phyloP scores from a whole-genome alignment of 2,113 vertebrate genomes.

The Tetrax tetrax region DNA sequence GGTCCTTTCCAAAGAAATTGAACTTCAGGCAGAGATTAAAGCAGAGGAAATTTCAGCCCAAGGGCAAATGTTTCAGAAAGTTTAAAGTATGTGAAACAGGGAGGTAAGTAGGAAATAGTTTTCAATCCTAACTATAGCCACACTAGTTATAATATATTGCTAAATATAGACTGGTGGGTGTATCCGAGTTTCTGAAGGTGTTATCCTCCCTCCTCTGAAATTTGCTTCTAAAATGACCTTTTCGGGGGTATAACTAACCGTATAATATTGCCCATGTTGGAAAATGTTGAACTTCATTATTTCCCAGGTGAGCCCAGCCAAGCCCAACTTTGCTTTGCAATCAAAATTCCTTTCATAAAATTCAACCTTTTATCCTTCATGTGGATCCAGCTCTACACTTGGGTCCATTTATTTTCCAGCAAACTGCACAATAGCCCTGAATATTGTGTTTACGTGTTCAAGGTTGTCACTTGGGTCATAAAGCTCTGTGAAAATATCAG shows the following conservation, averaged over 20 bases:
- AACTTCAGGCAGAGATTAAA: constrained; percentile 63
- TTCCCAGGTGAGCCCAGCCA: constrained; percentile 54
- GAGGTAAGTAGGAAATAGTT: constrained; percentile 60
- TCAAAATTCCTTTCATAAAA: constrained; percentile 29
- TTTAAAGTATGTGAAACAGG: constrained; percentile 44
- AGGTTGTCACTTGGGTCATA: constrained; percentile 49
- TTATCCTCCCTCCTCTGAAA: constrained; percentile 1
- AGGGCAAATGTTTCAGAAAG: constrained; percentile 60
- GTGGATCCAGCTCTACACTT: constrained; percentile 14
- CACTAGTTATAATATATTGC: constrained; percentile 22
- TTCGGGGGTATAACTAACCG: neutral
- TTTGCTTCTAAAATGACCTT: constrained; percentile 43
- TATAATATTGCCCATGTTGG: neutral
- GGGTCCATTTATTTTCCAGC: constrained; percentile 24
- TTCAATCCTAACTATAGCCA: constrained; percentile 43
- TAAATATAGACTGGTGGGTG: constrained; percentile 44
- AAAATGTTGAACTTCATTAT: constrained; percentile 43
- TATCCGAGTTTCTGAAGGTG: neutral
- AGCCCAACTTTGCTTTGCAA: neutral
- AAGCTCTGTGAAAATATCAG: constrained; percentile 30
- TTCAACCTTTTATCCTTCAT: constrained; percentile 29
- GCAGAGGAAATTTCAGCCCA: constrained; percentile 63
- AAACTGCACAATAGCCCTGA: neutral
- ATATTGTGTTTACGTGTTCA: constrained; percentile 47
- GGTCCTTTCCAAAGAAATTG: constrained; percentile 40